Base-by-base conservation (phyloP, 2,888 invertebrate species). In the Ennomos erosarius region DNA sequence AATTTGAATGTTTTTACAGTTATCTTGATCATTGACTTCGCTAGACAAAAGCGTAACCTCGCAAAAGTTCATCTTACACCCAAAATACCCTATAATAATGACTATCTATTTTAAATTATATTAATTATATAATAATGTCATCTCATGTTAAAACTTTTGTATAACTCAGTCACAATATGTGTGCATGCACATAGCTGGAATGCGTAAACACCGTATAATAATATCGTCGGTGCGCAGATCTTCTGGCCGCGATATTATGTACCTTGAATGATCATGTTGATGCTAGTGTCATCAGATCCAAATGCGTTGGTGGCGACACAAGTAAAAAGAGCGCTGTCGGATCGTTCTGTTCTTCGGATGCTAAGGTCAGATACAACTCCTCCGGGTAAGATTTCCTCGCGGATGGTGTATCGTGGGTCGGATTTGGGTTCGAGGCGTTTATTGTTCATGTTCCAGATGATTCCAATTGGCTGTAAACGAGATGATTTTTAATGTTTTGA, bases 391-490 rank as follows among this genome's bases (percentile, higher is more conserved):
- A 97, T 97, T 87, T 98, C 98, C 86, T 98, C 98, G 59, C 97
- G 93, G 67, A 97, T 96, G 9, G 97, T 97, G 85, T 96, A 97
- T 49, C 97, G 95, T 50, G 96, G 96, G 82, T 98, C 97, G 63
- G 96, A 95, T 88, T 98, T 97, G 51, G 97, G 96, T 86, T 98
- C 98, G 68, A 98, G 92, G 34, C 98, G 95, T 88, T 97, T 97
- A 90, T 97, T 97, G 90, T 98, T 97, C 95, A 98, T 98, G 91
- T 97, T 98, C 98, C 98, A 98, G 65, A 97, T 93, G 67, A 98
- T 98, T 70, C 98, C 98, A 84, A 98, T 98, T 36, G 98, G 98
- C 93, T 92, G 69, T 9, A 71, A 68, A 52, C 12, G 5, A 26
- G 2, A 34, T 10, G 11, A 6, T 13, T 16, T 36, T 36, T 10